Evolutionary conservation across 2,888 invertebrate species (phyloP).

Genomic region (Mechanitis mazaeus): DNA sequence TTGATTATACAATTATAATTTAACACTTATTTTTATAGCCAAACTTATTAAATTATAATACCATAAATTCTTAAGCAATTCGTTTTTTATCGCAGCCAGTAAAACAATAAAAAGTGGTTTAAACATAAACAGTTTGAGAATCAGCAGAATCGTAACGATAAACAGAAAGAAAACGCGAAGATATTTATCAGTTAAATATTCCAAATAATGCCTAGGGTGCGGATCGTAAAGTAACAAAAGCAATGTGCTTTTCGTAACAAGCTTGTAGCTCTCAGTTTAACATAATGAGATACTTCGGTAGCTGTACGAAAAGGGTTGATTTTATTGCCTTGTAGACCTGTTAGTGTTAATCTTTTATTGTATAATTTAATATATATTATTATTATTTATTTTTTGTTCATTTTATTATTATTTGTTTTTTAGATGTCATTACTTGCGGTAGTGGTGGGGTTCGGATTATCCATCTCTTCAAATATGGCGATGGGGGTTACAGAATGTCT

Average conservation of each 20-base stretch:
- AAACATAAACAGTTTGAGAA: slow-evolving; percentile 65
- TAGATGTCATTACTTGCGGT: too few relatives aligned
- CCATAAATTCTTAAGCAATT: neutral
- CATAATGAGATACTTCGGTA: too few relatives aligned
- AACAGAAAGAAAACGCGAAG: slow-evolving; percentile 65
- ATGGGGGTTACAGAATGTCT: too few relatives aligned
- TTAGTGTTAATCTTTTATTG: neutral
- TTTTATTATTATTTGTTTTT: too few relatives aligned
- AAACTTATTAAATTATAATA: too few relatives aligned
- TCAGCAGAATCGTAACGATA: slow-evolving; percentile 68
- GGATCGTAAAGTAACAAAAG: slow-evolving; percentile 54
- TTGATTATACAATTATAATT: too few relatives aligned
- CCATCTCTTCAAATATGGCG: too few relatives aligned
- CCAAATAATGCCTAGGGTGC: slow-evolving; percentile 45
- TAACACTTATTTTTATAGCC: too few relatives aligned
- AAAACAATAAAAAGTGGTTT: slow-evolving; percentile 39
- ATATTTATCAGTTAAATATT: slow-evolving; percentile 72
- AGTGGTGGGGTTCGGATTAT: too few relatives aligned
- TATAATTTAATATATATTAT: neutral
- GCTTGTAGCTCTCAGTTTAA: neutral
- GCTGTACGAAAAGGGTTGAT: too few relatives aligned
- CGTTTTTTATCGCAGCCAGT: neutral
- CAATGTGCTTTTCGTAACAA: slow-evolving; percentile 37
- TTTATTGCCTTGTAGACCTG: neutral
- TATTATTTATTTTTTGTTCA: neutral